A percentile compares a stretch with the other conserved stretches of the same genome.
These are phyloP conservation scores for Drosophila cyrtoloma DNA, from an alignment of 2,888 invertebrate genomes.

Conservation along the genomic window DNA sequence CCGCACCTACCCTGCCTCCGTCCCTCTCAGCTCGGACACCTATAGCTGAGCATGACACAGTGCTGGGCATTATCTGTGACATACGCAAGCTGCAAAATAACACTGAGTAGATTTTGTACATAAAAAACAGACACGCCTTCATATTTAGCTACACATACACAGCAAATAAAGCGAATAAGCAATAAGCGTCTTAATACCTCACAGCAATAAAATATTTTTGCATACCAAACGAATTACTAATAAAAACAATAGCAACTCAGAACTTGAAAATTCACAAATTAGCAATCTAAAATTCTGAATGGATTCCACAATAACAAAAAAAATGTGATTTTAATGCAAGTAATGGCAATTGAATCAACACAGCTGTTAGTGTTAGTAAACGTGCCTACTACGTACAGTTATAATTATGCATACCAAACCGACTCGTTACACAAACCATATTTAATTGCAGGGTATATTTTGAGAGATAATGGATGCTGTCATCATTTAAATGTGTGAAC, in stretches of 20 bases:
- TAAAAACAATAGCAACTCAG: conserved; percentile 27
- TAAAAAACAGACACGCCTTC: conserved; percentile 54
- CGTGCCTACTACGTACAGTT: neutral
- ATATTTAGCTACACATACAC: conserved; percentile 14
- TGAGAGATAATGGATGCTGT: neutral
- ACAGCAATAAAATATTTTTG: conserved; percentile 39
- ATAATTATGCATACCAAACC: neutral
- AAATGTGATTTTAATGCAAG: neutral
- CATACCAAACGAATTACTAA: conserved; percentile 68
- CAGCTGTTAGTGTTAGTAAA: neutral
- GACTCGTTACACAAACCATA: neutral
- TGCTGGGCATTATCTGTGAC: conserved; percentile 57
- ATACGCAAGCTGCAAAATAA: conserved; percentile 23
- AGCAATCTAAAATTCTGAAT: conserved; percentile 1
- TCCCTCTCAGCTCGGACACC: conserved; percentile 25
- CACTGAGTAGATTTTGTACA: neutral
- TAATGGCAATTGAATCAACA: neutral
- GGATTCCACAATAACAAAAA: neutral
- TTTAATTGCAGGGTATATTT: neutral
- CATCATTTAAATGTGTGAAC: neutral
- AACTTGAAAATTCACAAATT: neutral
- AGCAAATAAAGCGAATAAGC: conserved; percentile 36
- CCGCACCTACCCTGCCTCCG: neutral
- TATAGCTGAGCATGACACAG: conserved; percentile 60
- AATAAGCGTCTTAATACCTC: conserved; percentile 32